Evolutionary conservation across 2,797 vertebrate species (phyloP).

Genomic region (Anolis apletophallus): DNA sequence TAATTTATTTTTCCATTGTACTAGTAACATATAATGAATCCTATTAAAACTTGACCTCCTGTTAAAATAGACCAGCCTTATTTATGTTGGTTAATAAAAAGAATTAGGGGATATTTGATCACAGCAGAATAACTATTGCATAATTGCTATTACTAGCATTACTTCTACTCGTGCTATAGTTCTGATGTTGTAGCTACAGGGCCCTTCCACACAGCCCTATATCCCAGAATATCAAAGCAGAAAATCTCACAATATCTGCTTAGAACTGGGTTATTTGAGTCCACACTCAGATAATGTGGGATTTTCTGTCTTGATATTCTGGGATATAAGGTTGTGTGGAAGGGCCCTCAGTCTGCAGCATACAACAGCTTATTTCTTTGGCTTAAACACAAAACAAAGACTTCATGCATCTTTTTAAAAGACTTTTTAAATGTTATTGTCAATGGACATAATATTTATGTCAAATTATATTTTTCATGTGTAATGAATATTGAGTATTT

Average conservation of each 20-base stretch:
- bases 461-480: not conserved
- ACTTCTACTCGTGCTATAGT: not conserved
- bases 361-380: too few species aligned
- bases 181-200: not conserved
- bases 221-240: too few species aligned
- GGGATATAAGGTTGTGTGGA: too few species aligned
- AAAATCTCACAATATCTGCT: too few species aligned
- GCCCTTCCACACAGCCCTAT: too few species aligned
- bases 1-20: constrained; percentile 14
- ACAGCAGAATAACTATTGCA: not conserved
- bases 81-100: not conserved
- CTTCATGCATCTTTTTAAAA: not conserved
- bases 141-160: not conserved
- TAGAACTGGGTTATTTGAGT: too few species aligned
- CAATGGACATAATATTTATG: not conserved
- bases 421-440: not conserved
- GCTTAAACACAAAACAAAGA: not conserved
- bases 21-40: not conserved
- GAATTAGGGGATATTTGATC: not conserved
- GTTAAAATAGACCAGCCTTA: not conserved
- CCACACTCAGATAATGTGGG: too few species aligned
- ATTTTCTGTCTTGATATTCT: too few species aligned
- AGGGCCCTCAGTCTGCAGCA: too few species aligned
- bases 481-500: not conserved
- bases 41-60: not conserved